Base-by-base conservation (phyloP, 1,140 invertebrate genomes). In the Ephestia elutella region DNA sequence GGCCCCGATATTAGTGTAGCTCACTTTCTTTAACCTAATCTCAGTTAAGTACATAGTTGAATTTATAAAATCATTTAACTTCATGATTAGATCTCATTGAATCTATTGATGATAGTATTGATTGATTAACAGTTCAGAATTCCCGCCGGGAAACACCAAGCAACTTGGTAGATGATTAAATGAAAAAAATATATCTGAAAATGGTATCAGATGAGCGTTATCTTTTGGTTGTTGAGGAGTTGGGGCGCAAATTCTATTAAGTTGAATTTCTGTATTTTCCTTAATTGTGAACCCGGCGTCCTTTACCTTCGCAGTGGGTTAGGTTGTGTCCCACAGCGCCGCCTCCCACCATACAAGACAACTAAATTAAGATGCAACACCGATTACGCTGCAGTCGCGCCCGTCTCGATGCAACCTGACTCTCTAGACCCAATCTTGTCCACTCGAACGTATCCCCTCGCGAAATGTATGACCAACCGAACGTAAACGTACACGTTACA, bases 321-420 rank as follows among this genome's bases (percentile, higher is more conserved):
- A 73, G 63, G 59, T 69, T 67, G 68, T 75, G 69, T 70, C 68
- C 71, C 65, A 66, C 71, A 67, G 62, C 63, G 69, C 66, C 71
- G 69, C 64, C 71, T 76, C 76, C 70, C 73, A 70, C 66, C 63
- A 67, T 80, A 86, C 80, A 82, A 80, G 80, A 84, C 76, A 84
- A 82, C 81, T 84, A 81, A 84, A 86, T 86, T 86, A 84, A 86
- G 80, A 86, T 84, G 68, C 80, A 74, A 81, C 80, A 60, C 76
- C 75, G 82, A 86, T 86, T 84, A 81, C 73, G 59, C 60, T 70
- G 68, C 50, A 18, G 57, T 66, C 70, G 61, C 66, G 67, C 69
- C 66, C 60, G 69, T 64, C 58, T 65, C 21, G 50, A 65, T 65
- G 50, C 57, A 60, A 48, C 59, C 18, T 61, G 54, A 78, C 70